phyloP scores from a whole-genome alignment of 2,888 invertebrate genomes.

The Oscheius sp. region DNA sequence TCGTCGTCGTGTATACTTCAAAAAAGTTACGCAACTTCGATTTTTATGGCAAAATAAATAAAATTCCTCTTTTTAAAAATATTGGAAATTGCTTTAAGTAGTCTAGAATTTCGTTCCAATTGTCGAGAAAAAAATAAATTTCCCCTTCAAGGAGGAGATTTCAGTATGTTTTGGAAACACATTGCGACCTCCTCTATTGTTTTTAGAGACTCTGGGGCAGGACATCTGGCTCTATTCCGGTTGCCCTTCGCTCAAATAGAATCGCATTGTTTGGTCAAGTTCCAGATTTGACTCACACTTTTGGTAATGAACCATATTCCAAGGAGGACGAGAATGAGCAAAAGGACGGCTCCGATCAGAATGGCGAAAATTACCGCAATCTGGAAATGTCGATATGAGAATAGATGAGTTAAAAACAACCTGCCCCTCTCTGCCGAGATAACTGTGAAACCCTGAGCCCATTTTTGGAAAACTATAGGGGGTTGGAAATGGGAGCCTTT shows the following conservation, averaged over 20 bases:
- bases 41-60: too few relatives aligned
- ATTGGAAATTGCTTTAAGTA: too few relatives aligned
- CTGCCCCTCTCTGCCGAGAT: conserved; percentile 6
- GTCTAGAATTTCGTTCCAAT: too few relatives aligned
- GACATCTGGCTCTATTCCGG: too few relatives aligned
- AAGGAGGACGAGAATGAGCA: conserved; percentile 54
- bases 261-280: conserved; percentile 2
- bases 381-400: conserved; percentile 42
- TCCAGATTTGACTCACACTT: conserved; percentile 37
- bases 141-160: too few relatives aligned
- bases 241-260: background rate
- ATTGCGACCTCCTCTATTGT: too few relatives aligned
- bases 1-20: too few relatives aligned
- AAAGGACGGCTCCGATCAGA: conserved; percentile 57
- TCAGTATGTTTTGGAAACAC: too few relatives aligned
- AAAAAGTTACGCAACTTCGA: too few relatives aligned
- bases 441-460: conserved; percentile 4
- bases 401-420: background rate
- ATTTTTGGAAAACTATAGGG: background rate
- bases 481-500: conserved; percentile 15
- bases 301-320: conserved; percentile 55
- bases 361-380: conserved; percentile 66
- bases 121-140: too few relatives aligned
- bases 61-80: too few relatives aligned
- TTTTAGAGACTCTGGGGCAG: too few relatives aligned